These are phyloP conservation scores for Zaprionus ornatus DNA, from an alignment of 1,140 invertebrate species.

Conservation along the genomic window DNA sequence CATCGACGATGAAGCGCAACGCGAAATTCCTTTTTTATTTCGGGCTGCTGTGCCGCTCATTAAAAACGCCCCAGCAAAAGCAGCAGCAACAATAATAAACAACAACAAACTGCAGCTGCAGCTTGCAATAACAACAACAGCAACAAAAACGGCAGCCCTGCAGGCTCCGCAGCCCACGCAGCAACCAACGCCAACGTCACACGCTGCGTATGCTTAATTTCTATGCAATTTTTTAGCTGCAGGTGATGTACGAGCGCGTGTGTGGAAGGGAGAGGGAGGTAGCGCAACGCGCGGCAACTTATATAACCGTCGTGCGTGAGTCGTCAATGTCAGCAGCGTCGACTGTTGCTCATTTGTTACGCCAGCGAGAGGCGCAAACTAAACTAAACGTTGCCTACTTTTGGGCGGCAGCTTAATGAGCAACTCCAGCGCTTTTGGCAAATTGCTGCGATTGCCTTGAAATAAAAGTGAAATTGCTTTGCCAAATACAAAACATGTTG, in stretches of 20 bases:
- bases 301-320: slow-evolving; percentile 55
- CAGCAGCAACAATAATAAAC: slow-evolving; percentile 4
- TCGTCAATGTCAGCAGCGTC: slow-evolving; percentile 6
- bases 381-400: slow-evolving; percentile 44
- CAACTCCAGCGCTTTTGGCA: not conserved
- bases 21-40: slow-evolving; percentile 29
- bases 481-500: not conserved
- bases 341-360: slow-evolving; percentile 71
- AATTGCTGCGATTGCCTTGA: slow-evolving; percentile 2
- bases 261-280: not conserved
- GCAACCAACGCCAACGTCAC: slow-evolving; percentile 13
- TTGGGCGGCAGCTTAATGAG: slow-evolving; percentile 42
- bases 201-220: slow-evolving; percentile 77
- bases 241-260: slow-evolving; percentile 17
- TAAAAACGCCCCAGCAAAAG: slow-evolving; percentile 57
- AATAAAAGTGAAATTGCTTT: slow-evolving; percentile 1
- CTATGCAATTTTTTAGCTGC: slow-evolving; percentile 48
- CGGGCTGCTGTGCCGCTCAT: slow-evolving; percentile 54
- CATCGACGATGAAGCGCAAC: slow-evolving; percentile 54
- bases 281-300: no score
- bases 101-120: slow-evolving; percentile 21
- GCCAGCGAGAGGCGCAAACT: slow-evolving; percentile 17
- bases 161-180: slow-evolving; percentile 20
- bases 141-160: slow-evolving; percentile 31
- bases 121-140: slow-evolving; percentile 7